Base-by-base conservation (phyloP, 1,140 invertebrate genomes). In the Agrypnia vestita region DNA sequence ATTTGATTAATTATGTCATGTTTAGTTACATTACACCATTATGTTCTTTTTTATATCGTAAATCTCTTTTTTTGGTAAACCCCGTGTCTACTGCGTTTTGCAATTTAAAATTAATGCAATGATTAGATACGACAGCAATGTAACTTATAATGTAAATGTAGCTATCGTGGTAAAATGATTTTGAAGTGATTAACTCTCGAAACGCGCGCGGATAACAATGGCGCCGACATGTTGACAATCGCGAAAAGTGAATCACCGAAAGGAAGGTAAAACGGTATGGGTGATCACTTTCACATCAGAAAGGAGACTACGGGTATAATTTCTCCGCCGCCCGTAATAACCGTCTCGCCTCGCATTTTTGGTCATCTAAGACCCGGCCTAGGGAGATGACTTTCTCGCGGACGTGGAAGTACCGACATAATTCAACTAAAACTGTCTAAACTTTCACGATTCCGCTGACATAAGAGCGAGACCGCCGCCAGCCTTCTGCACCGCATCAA, bases 351-450 rank as follows among this genome's bases (percentile, higher is more conserved):
- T 71, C 67, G 49, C 67, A 71, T 71, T 71, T 67, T 71, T 71
- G 67, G 67, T 71, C 67, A 71, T 51, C 47, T 51, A 13, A 71
- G 44, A 49, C 46, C 19, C 67, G 13, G 46, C 44, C 47, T 51
- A 71, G 67, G 67, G 67, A 71, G 49, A 4, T 71, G 35, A 71
- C 67, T 71, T 71, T 71, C 67, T 49, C 67, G 67, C 67, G 67
- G 67, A 53, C 67, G n/a, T 51, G 13, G 67, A 53, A 51, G 67
- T 71, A 51, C 67, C 19, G 67, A 51, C 47, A 71, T 71, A 19
- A 71, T 71, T 53, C 67, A 71, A 71, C 67, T 71, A 25, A 71
- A 71, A 71, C 46, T 71, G 47, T 71, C 47, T 71, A 71, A 71
- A 51, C 46, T 49, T 71, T 71, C 47, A 17, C 46, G 46, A 51